Evolutionary conservation across 1,140 invertebrate species (phyloP).

Genomic region (Hylaeus anthracinus): DNA sequence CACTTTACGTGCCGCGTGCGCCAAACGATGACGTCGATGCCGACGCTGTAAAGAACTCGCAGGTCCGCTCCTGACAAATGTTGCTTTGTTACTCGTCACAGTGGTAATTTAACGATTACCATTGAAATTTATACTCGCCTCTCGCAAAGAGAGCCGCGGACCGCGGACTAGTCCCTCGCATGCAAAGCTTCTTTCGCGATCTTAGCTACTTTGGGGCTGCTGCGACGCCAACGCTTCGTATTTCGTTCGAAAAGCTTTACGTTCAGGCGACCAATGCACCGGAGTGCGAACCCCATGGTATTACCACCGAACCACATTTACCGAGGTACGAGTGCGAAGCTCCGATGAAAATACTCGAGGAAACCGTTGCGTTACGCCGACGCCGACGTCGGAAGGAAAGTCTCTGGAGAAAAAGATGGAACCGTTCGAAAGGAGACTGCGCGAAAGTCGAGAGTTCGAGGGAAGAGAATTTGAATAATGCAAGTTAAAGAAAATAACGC

Average conservation of each 20-base stretch:
- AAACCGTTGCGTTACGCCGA: slow-evolving; percentile 22
- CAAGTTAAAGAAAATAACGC: slow-evolving; percentile 63
- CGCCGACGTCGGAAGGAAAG: slow-evolving; percentile 31
- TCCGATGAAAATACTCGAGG: slow-evolving; percentile 39
- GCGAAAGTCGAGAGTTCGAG: slow-evolving; percentile 30
- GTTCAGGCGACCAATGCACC: neutral
- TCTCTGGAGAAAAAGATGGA: slow-evolving; percentile 48
- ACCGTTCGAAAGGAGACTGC: neutral
- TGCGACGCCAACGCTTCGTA: neutral
- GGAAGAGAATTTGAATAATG: slow-evolving; percentile 63
- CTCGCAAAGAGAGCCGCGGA: slow-evolving; percentile 2
- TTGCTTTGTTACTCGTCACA: no score
- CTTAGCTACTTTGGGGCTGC: slow-evolving; percentile 21
- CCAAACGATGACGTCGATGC: slow-evolving; percentile 33
- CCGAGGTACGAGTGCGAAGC: neutral
- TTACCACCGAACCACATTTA: neutral
- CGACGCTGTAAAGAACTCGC: slow-evolving; percentile 30
- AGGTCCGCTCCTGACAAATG: neutral
- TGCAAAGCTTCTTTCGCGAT: slow-evolving; percentile 30
- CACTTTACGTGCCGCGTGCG: slow-evolving; percentile 23
- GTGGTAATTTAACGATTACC: no score
- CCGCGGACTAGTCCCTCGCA: neutral
- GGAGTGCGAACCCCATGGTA: slow-evolving; percentile 24
- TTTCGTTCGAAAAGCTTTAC: slow-evolving; percentile 1
- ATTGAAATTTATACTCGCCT: neutral